phyloP scores from a whole-genome alignment of 1,140 invertebrate species.

The Andrena cerasifolii region DNA sequence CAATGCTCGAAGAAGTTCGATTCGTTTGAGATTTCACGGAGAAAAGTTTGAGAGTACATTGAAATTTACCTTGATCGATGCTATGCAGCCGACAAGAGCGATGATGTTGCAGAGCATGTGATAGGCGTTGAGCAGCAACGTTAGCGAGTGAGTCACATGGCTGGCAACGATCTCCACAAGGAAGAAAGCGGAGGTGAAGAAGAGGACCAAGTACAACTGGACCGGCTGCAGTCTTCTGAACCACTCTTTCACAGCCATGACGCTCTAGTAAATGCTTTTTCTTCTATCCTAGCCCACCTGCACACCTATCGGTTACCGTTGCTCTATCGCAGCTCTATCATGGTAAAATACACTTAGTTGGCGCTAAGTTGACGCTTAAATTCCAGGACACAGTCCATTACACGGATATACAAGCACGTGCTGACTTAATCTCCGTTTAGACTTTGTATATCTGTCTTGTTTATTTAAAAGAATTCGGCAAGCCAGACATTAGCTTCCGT shows the following conservation, averaged over 20 bases:
- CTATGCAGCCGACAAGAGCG: conserved; percentile 87
- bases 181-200: conserved; percentile 88
- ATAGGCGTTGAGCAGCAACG: conserved; percentile 92
- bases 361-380: too few species aligned
- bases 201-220: conserved; percentile 87
- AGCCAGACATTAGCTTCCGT: too few species aligned
- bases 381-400: too few species aligned
- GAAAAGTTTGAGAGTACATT: background rate
- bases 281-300: background rate
- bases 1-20: background rate
- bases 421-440: too few species aligned
- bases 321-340: background rate
- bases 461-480: too few species aligned
- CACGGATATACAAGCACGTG: too few species aligned
- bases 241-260: conserved; percentile 89
- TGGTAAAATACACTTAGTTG: background rate
- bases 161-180: conserved; percentile 88
- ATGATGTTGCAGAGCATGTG: conserved; percentile 93
- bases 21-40: background rate
- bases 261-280: conserved; percentile 40
- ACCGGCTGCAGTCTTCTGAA: conserved; percentile 87
- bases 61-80: conserved; percentile 87
- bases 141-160: conserved; percentile 91
- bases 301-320: conserved; percentile 6
- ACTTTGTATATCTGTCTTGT: too few species aligned